Percentiles rank a stretch among this genome's conserved stretches.
phyloP scores from a whole-genome alignment of 2,113 vertebrate genomes.

The Scomber scombrus region DNA sequence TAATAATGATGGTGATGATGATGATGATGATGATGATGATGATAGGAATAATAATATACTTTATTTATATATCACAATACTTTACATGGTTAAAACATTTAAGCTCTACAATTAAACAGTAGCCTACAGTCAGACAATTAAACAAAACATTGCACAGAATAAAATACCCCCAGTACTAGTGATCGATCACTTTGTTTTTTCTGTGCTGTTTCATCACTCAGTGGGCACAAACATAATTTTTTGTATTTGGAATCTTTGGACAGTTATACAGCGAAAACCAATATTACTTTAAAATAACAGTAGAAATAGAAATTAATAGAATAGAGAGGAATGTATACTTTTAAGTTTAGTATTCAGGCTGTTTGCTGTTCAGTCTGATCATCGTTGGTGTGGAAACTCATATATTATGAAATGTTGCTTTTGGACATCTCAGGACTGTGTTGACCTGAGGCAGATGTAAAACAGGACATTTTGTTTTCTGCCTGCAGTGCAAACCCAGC shows the following conservation, averaged over 20 bases:
- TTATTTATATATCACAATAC: no score
- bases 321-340: not conserved
- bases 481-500: conserved; percentile 86
- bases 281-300: conserved; percentile 6
- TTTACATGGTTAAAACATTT: no score
- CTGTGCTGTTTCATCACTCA: not conserved
- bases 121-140: no score
- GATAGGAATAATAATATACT: no score
- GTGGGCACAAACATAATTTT: not conserved
- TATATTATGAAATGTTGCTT: not conserved
- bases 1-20: no score
- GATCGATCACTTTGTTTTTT: not conserved
- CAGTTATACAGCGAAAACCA: not conserved
- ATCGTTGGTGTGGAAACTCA: not conserved
- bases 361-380: not conserved
- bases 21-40: no score
- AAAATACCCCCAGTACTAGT: no score
- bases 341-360: not conserved
- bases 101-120: no score
- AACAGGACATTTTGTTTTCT: conserved; percentile 49
- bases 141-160: no score
- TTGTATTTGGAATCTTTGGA: not conserved
- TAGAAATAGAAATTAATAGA: not conserved
- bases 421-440: not conserved
- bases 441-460: conserved; percentile 11